Base-by-base conservation (phyloP, 2,888 invertebrate species). In the Drosophila crucigera region DNA sequence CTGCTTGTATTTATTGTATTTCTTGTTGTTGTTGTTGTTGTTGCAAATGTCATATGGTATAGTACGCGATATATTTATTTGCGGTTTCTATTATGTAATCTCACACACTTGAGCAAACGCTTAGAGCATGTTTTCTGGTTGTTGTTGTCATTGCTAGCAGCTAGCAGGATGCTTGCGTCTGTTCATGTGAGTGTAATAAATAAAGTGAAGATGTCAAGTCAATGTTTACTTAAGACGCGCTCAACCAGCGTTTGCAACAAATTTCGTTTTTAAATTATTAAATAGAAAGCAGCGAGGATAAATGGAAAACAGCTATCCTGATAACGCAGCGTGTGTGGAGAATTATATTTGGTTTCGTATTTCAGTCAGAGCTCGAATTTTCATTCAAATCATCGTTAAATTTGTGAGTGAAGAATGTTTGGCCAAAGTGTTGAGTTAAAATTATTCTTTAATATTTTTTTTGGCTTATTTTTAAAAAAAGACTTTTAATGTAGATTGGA, bases 61-160 rank as follows among this genome's bases (percentile, higher is more conserved):
- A 61, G 61, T 56, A 63, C 70, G 87, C 74, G 76, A 69, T 87
- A 69, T 82, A 90, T 87, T 89, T 91, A 89, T 89, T 83, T 90
- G 79, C 69, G 80, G 76, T 72, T 75, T 80, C 77, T 73, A 82
- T 88, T 90, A 81, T 76, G 78, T 80, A 84, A 84, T 87, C 79
- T 68, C 73, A 71, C 67, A 75, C 73, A 75, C 73, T 73, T 76
- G 75, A 78, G 68, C 49, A 75, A 75, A 67, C 70, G 73, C 84
- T 86, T 70, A 66, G 55, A 67, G 80, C 78, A 37, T 60, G 66
- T 63, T 64, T 58, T 53, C 35, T 37, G 39, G 31, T 43, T 59
- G 71, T 30, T 71, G 53, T 47, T 60, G 33, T 47, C 39, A 30
- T 37, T 54, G 55, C 50, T 53, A 35, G 25, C 35, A 41, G 50